Evolutionary conservation across 2,888 invertebrate species (phyloP).

Genomic region (Cheilosia scutellata): DNA sequence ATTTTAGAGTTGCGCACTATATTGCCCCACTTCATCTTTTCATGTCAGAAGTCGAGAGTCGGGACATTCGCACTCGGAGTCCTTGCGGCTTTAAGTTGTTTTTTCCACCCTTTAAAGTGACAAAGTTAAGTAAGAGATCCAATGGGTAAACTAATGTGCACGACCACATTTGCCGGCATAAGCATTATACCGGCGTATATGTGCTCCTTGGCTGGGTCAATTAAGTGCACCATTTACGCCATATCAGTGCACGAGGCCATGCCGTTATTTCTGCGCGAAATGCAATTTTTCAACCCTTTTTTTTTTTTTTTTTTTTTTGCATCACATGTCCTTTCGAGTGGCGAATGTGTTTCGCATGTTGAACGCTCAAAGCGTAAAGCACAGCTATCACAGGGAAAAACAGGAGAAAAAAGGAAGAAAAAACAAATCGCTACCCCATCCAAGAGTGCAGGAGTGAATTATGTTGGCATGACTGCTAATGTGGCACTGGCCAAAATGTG

Average conservation of each 20-base stretch:
- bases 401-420: not conserved
- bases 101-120: constrained; percentile 13
- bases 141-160: constrained; percentile 24
- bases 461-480: constrained; percentile 65
- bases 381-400: not conserved
- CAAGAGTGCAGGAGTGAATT: constrained; percentile 63
- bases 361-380: constrained; percentile 33
- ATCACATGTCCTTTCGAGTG: constrained; percentile 35
- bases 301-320: not conserved
- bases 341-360: constrained; percentile 53
- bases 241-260: constrained; percentile 25
- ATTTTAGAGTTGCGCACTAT: not conserved
- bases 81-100: not conserved
- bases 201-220: constrained; percentile 40
- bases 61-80: not conserved
- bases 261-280: constrained; percentile 32
- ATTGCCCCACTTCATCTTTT: too few species aligned
- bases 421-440: constrained; percentile 1
- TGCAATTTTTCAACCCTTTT: constrained; percentile 28
- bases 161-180: not conserved
- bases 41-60: not conserved
- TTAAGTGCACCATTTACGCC: constrained; percentile 56
- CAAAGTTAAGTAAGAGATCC: constrained; percentile 12
- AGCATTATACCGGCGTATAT: not conserved
- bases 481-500: constrained; percentile 64